Evolutionary conservation across 2,797 vertebrate genomes (phyloP).

Genomic region (Mormyrus proboscirostris): DNA sequence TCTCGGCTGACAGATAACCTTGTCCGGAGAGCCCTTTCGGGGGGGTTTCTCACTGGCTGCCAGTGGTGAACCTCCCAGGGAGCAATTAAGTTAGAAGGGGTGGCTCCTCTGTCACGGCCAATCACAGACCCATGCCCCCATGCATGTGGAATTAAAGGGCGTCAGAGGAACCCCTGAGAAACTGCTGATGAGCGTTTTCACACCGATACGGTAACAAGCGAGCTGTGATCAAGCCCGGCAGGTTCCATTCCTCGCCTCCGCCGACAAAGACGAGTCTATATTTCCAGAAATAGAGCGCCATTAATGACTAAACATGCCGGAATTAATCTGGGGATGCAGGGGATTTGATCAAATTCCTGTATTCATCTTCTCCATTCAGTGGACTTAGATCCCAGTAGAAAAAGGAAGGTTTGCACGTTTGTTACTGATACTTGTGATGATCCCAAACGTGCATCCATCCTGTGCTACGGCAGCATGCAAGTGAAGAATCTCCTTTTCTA

Average conservation of each 20-base stretch:
- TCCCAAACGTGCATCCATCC: background rate
- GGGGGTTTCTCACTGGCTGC: background rate
- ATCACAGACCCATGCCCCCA: background rate
- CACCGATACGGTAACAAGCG: background rate
- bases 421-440: background rate
- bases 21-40: background rate
- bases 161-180: background rate
- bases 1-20: constrained; percentile 13
- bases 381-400: background rate
- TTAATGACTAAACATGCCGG: background rate
- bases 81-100: constrained; percentile 6
- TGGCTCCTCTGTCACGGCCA: background rate
- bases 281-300: background rate
- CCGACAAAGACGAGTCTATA: background rate
- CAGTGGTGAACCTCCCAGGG: constrained; percentile 4
- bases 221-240: background rate
- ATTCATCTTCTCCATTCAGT: background rate
- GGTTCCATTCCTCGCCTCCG: background rate
- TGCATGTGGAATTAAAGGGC: background rate
- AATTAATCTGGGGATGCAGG: background rate
- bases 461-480: background rate
- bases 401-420: background rate
- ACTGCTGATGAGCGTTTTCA: constrained; percentile 3
- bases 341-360: background rate
- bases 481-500: background rate